Percentiles rank a stretch among this genome's conserved stretches.
Conservation (phyloP, 1,140 invertebrate genomes). For the Wiebesia pumilae region DNA sequence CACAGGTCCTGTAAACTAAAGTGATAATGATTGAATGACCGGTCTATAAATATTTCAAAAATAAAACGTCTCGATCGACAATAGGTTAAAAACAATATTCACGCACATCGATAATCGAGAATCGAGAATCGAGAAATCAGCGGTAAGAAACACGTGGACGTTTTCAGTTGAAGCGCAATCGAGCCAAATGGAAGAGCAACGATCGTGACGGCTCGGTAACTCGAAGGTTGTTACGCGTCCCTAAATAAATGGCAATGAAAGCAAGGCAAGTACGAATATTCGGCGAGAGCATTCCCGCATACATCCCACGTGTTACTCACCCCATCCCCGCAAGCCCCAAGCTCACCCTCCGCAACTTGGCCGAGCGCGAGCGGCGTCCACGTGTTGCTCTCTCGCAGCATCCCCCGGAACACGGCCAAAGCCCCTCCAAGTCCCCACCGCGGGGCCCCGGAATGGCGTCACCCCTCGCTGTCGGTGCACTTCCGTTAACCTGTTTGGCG, state of each 20-base stretch:
- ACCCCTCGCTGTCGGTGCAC: conserved; percentile 44
- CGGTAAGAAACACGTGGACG: background rate
- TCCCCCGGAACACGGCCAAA: background rate
- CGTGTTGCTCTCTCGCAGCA: conserved; percentile 40
- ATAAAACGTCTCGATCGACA: background rate
- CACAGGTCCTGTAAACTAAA: background rate
- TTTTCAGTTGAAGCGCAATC: background rate
- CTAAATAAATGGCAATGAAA: background rate
- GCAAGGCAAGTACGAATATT: background rate
- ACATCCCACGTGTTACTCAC: background rate
- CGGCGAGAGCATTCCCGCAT: background rate
- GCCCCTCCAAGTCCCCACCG: background rate
- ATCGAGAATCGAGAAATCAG: background rate
- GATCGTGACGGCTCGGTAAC: background rate
- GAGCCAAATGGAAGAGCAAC: background rate
- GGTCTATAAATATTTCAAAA: background rate
- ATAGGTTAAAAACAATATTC: background rate
- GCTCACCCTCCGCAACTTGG: background rate
- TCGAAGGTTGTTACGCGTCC: background rate
- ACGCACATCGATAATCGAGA: background rate
- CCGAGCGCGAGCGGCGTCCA: background rate
- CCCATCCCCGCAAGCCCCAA: no score
- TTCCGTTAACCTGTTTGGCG: conserved; percentile 53
- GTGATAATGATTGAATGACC: no score
- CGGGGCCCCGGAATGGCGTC: background rate